Evolutionary conservation across 2,888 invertebrate species (phyloP), one percentile per base, ranked within the genome.

Genomic region (Aromia moschata): DNA sequence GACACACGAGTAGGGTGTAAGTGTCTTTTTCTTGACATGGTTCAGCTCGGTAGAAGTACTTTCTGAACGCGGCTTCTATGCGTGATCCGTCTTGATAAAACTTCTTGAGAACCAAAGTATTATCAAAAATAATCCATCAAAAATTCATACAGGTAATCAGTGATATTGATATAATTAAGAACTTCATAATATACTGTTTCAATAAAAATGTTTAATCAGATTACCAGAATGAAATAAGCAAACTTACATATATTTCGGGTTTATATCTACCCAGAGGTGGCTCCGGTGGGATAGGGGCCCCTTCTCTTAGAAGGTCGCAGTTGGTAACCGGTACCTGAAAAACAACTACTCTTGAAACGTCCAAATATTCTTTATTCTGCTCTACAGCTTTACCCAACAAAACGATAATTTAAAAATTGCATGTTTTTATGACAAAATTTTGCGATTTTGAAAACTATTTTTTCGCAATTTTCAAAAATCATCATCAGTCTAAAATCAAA

Each of bases 61-160:
- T 90, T 44, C 97, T 84, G 82, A 97, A 99, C 0, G 92, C 99
- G 1, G 96, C 95, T 81, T 98, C 98, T 71, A 98, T 98, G 64
- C 98, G 85, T 0, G 95, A 91, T 12, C 96, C 93, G 80, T 98
- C 96, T 81, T 90, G 88, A 81, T 88, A 93, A 84, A 94, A 96
- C 94, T 96, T 91, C 92, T 92, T 84, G 80, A 83, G 61, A 58
- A 60, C 3, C 7, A 25, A 25, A 25, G 25, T 25, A 25, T 5
- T 25, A 25, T 25, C 25, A 25, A 7, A 15, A 43, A 25, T 25
- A 12, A 54, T 7, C 7, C 7, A n/a, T n/a, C 25, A 25, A 25
- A 5, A 25, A 25, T 7, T 25, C 7, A 25, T 25, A 25, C 25
- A 5, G 25, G 3, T 25, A 25, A n/a, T n/a, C n/a, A n/a, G n/a